Evolutionary conservation across 2,797 vertebrate genomes (phyloP).

Genomic region (Tangara arthus): DNA sequence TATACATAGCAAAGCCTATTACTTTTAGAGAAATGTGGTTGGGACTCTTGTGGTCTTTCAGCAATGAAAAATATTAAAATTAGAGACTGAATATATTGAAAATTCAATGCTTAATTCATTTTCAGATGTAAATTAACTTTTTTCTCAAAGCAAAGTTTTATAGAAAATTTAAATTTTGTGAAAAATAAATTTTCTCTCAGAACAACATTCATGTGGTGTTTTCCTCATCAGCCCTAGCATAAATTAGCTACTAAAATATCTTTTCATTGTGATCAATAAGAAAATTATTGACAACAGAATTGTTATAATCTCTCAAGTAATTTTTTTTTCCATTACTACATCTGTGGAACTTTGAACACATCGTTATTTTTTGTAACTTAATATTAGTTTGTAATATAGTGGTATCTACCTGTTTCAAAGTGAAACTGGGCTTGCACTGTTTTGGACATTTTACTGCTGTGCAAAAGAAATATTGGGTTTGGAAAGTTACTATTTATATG

Average conservation of each 20-base stretch:
- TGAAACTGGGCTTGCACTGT: background rate
- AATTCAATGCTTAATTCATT: background rate
- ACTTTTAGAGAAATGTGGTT: background rate
- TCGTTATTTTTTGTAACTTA: background rate
- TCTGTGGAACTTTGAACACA: background rate
- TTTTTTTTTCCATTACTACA: background rate
- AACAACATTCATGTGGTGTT: accelerated
- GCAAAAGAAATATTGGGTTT: background rate
- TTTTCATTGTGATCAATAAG: background rate
- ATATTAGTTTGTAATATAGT: background rate
- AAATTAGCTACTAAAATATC: background rate
- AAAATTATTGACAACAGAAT: background rate
- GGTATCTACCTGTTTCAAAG: background rate
- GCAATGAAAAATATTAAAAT: background rate
- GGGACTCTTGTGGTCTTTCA: background rate
- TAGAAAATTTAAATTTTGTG: background rate
- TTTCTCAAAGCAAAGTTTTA: background rate
- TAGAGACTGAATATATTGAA: background rate
- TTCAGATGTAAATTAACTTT: background rate
- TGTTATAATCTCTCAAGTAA: background rate
- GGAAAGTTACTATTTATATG: background rate
- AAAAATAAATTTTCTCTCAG: background rate
- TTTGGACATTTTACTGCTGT: background rate
- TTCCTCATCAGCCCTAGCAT: background rate
- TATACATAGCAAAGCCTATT: background rate